Base-by-base conservation (phyloP, 2,797 vertebrate genomes). In the Ctenosaura bakeri region DNA sequence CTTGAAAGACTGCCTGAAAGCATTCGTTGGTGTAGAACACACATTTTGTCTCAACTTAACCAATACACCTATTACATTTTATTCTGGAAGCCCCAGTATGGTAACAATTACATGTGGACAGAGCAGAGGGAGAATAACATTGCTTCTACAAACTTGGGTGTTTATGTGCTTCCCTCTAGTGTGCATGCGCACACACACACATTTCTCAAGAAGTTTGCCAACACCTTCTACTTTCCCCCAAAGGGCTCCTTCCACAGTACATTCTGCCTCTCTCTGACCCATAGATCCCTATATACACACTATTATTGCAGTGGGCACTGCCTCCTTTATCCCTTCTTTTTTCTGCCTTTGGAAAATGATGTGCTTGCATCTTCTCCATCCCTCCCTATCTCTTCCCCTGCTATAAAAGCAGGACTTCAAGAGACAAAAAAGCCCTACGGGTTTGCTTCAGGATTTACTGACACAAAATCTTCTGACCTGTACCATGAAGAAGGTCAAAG, bases 251-350 rank as follows among this genome's bases (percentile, higher is more conserved):
- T n/a, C 90, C 86, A 13, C 46, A 62, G 26, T 59, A 20, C 42
- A 38, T 14, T 13, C 6, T 46, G 1, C 22, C 29, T 54, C 29
- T 62, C 13, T 82, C 84, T 86, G 12, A n/a, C 59, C 16, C 42
- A 83, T 6, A 82, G 59, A 50, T 32, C 22, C 5, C 56, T 82
- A 24, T 76, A 69, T 16, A 73, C 18, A 46, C 46, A 20, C 77
- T 24, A 0, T 0, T 0, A 0, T 83, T 56, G 54, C 56, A 18
- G 20, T 42, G 54, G 46, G 85, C 0, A 0, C 71, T 64, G 86
- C 56, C 86, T 54, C 80, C 90, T 91, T 0, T 6, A 81, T 88
- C 88, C 66, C 76, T 90, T 86, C 38, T 73, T 73, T 83, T 66
- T 80, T 90, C 87, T 76, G 35, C 38, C 71, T 90, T 91, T 80